These are phyloP conservation scores for Hyla sarda DNA, from an alignment of 2,113 vertebrate genomes.

Conservation along the genomic window DNA sequence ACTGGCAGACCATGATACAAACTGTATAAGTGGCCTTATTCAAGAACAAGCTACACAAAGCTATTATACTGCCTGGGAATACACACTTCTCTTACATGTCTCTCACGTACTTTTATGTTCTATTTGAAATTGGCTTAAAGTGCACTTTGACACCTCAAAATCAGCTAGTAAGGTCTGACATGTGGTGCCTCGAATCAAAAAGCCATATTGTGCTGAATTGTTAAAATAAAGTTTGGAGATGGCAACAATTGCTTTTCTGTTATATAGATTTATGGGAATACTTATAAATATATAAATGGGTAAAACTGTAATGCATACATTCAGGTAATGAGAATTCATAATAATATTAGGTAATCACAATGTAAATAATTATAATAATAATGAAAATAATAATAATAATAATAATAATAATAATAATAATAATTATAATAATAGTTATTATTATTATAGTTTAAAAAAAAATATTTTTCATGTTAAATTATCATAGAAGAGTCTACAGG, in stretches of 20 bases:
- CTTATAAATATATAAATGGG: background rate
- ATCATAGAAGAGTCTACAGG: too few species aligned
- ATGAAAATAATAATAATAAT: background rate
- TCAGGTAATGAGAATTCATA: too few species aligned
- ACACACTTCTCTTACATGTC: constrained; percentile 56
- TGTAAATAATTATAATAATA: background rate
- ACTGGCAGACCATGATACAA: constrained; percentile 40
- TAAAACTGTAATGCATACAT: background rate
- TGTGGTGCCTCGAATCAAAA: constrained; percentile 45
- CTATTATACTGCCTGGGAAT: constrained; percentile 59
- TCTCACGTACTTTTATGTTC: constrained; percentile 60
- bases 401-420: background rate
- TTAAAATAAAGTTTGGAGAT: constrained; percentile 48
- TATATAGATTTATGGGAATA: constrained; percentile 31
- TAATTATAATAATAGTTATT: too few species aligned
- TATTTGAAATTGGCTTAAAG: constrained; percentile 60
- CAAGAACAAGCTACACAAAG: constrained; percentile 57
- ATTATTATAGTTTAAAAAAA: too few species aligned
- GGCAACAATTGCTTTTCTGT: constrained; percentile 31
- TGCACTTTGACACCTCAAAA: constrained; percentile 59
- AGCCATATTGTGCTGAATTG: constrained; percentile 32
- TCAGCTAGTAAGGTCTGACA: constrained; percentile 59
- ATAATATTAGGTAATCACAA: background rate
- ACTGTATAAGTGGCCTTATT: constrained; percentile 55
- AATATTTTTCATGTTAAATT: too few species aligned